phyloP scores from a whole-genome alignment of 2,113 vertebrate species.

The Zosterops lateralis region DNA sequence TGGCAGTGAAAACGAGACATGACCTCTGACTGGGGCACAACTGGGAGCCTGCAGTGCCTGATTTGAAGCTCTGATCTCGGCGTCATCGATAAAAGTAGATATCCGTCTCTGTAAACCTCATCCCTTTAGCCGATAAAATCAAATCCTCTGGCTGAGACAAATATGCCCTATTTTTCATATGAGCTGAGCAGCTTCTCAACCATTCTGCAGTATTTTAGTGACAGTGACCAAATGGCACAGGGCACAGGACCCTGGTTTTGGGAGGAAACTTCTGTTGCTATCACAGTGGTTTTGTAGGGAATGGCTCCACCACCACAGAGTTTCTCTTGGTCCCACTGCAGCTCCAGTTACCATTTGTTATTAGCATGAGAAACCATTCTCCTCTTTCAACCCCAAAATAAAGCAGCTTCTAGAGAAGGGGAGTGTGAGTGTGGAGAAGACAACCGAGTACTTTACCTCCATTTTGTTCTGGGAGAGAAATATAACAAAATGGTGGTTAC shows the following conservation, averaged over 20 bases:
- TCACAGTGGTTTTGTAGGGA: background rate
- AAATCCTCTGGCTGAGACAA: slow-evolving; percentile 42
- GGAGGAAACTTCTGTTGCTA: background rate
- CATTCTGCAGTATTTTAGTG: background rate
- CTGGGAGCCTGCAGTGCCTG: background rate
- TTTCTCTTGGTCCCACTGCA: background rate
- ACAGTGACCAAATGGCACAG: slow-evolving; percentile 21
- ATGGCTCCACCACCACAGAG: background rate
- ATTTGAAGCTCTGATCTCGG: background rate
- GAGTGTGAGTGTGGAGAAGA: background rate
- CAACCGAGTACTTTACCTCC: background rate
- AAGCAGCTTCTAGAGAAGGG: background rate
- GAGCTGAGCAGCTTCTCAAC: slow-evolving; percentile 22
- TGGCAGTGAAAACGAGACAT: background rate
- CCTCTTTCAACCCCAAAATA: accelerated
- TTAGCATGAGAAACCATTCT: background rate
- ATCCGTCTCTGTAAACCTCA: background rate
- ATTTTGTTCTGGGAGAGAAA: slow-evolving; percentile 15
- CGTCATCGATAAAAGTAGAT: background rate
- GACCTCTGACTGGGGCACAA: background rate
- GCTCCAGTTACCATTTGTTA: background rate
- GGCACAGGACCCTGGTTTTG: accelerated
- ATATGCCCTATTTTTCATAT: slow-evolving; percentile 36
- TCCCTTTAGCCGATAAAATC: slow-evolving; percentile 40
- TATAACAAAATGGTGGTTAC: slow-evolving; percentile 12